Conservation (phyloP, 2,888 invertebrate genomes). For the Pharmacophagus antenor region DNA sequence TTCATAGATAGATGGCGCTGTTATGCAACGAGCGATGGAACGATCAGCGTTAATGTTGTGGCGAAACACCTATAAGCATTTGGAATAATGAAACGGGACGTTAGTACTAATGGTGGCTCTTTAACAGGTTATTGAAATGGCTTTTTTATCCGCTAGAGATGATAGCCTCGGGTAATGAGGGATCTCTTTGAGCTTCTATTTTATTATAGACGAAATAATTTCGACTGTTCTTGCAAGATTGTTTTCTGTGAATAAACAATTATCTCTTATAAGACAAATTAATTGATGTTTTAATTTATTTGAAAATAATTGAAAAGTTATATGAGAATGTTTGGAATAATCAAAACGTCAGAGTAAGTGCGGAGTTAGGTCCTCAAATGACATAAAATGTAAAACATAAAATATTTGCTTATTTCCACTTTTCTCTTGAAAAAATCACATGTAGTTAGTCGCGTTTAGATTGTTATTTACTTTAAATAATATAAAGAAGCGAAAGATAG, state of each 20-base stretch:
- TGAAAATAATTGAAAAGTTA: neutral
- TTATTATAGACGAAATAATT: conserved; percentile 11
- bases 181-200: conserved; percentile 1
- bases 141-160: conserved; percentile 34
- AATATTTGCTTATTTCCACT: no score
- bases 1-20: conserved; percentile 32
- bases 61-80: conserved; percentile 30
- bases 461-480: no score
- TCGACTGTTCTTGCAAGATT: neutral
- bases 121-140: conserved; percentile 37
- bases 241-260: neutral
- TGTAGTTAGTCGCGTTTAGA: no score
- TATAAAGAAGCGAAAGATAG: no score
- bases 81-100: conserved; percentile 38
- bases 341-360: neutral
- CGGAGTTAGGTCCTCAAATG: no score
- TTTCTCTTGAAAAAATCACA: no score
- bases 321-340: neutral
- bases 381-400: no score
- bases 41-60: conserved; percentile 30
- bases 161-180: conserved; percentile 21
- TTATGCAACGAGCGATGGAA: conserved; percentile 19
- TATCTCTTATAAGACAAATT: neutral
- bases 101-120: conserved; percentile 35
- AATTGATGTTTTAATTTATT: neutral